phyloP scores from a whole-genome alignment of 2,888 invertebrate species.

The Eumerus sabulonum region DNA sequence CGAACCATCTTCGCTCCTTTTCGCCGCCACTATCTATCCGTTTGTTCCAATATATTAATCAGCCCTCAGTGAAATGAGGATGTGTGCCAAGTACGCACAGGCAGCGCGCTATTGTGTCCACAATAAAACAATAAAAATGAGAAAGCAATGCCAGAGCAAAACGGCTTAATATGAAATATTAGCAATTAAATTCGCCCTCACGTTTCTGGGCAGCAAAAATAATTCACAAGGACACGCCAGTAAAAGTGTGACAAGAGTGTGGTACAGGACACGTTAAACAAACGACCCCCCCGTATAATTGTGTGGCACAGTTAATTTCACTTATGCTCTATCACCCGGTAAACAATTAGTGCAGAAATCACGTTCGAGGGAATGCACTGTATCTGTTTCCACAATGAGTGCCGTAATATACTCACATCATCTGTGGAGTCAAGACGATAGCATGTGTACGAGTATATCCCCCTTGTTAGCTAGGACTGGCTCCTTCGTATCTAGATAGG shows the following conservation, averaged over 20 bases:
- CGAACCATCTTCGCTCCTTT: not conserved
- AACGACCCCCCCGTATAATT: not conserved
- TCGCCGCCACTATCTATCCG: not conserved
- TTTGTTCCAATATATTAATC: conserved; percentile 26
- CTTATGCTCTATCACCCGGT: conserved; percentile 12
- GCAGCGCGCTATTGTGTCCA: conserved; percentile 11
- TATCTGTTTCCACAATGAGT: too few relatives aligned
- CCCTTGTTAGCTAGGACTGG: too few relatives aligned
- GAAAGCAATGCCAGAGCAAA: not conserved
- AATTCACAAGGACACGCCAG: conserved; percentile 51
- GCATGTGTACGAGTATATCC: too few relatives aligned
- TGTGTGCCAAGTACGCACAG: not conserved
- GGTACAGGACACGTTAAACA: not conserved
- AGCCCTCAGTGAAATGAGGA: not conserved
- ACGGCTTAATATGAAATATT: conserved; percentile 43
- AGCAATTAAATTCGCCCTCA: conserved; percentile 39
- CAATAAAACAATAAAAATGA: conserved; percentile 47
- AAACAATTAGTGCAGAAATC: conserved; percentile 10
- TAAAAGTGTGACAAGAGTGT: not conserved
- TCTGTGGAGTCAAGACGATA: too few relatives aligned
- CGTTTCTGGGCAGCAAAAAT: conserved; percentile 37
- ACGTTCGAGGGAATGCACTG: conserved; percentile 3
- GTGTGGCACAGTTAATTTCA: conserved; percentile 15
- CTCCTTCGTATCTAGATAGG: too few relatives aligned
- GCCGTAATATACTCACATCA: too few relatives aligned